Evolutionary conservation across 2,888 invertebrate species (phyloP), one percentile per base, ranked within the genome.

Genomic region (Calliscelio sp.): DNA sequence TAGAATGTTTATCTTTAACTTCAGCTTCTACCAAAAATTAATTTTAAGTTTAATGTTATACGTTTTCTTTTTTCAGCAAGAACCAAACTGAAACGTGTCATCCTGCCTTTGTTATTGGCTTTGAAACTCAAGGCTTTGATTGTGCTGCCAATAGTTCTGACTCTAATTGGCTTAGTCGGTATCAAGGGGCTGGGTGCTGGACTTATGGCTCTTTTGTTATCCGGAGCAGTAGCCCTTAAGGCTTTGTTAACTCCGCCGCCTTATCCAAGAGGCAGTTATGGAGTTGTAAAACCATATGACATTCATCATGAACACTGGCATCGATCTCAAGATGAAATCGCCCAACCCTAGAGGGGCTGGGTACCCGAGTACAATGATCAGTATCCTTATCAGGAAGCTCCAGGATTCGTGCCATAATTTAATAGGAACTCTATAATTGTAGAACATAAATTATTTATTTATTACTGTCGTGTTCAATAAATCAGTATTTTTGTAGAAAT

Each of bases 171-270:
- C n/a, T 92, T 96, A 82, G 94, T 96, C 61, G 95, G 96, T 8
- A 94, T 96, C 88, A 96, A 95, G 92, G 95, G 95, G 71, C 93
- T 96, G 70, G 95, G 95, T 78, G 94, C 95, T 32, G 95, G 96
- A 61, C 90, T 95, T 53, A 93, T 95, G 85, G 95, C 96, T 28
- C 93, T 96, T 83, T 92, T 95, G 41, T 93, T 96, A 44, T 95
- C 95, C 24, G 95, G 95, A 7, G 92, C 92, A 3, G 89, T 93
- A 0, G 91, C 91, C 70, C 82, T 93, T 2, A 93, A 92, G 63
- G 89, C 91, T n/a, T 86, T 92, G 10, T 78, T 93, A 14, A 90
- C 92, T 20, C 90, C 91, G 3, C 88, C 90, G 4, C 84, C 87
- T 10, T 66, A 90, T 25, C 88, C 93, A 4, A 88, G 92, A 28